Evolutionary conservation across 2,113 vertebrate species (phyloP).

Genomic region (Petrocephalus zakoni): DNA sequence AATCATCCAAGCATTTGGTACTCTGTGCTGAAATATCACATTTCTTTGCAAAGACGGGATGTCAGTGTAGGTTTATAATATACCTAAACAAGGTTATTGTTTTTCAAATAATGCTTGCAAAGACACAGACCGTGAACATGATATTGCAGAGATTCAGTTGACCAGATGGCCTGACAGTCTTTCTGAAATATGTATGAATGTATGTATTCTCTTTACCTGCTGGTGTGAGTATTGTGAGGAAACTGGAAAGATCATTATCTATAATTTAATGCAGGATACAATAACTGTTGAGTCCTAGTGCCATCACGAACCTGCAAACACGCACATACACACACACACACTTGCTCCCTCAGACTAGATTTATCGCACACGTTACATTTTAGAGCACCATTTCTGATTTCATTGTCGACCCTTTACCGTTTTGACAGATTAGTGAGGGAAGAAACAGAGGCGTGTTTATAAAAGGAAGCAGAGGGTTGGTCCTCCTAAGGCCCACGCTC

Average conservation of each 20-base stretch:
- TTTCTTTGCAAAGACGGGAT: constrained; percentile 1
- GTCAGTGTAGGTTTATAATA: neutral
- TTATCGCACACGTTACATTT: neutral
- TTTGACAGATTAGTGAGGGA: neutral
- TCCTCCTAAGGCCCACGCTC: neutral
- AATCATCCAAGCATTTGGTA: neutral
- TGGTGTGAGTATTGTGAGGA: neutral
- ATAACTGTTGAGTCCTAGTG: neutral
- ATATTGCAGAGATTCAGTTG: neutral
- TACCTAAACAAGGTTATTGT: neutral
- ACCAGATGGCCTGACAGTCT: neutral
- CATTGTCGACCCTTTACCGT: neutral
- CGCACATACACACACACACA: neutral
- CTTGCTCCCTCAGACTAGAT: neutral
- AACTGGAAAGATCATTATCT: neutral
- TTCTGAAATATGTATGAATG: neutral
- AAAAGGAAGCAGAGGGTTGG: neutral
- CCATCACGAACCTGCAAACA: neutral
- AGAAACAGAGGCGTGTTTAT: neutral
- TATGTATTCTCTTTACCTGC: neutral
- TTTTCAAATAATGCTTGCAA: neutral
- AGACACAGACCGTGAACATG: neutral
- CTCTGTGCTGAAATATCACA: neutral
- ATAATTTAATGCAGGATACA: neutral
- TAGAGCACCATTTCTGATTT: neutral